These are phyloP conservation scores for Formica aserva DNA, from an alignment of 2,888 invertebrate genomes.

Conservation along the genomic window DNA sequence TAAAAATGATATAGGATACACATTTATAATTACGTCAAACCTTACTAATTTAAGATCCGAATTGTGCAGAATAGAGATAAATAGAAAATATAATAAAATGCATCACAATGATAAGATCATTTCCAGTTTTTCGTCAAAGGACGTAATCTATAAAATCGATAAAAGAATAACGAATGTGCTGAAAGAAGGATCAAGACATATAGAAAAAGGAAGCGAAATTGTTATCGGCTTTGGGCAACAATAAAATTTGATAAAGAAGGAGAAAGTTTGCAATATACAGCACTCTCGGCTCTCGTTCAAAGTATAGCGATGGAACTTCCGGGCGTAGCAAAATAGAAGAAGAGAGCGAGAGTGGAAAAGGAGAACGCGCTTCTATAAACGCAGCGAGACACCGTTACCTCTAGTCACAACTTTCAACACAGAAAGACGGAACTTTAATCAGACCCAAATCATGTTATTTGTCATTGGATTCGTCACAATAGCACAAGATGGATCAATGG, in stretches of 20 bases:
- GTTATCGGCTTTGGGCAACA: conserved; percentile 73
- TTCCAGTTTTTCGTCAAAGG: not conserved
- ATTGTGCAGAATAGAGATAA: not conserved
- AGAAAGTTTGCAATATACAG: conserved; percentile 73
- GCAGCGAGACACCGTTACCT: conserved; percentile 64
- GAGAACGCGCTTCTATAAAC: conserved; percentile 67
- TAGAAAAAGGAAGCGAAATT: conserved; percentile 64
- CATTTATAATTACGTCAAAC: not conserved
- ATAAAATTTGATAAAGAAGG: conserved; percentile 75
- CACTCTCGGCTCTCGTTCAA: conserved; percentile 65
- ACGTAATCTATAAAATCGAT: not conserved
- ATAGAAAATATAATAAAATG: not conserved
- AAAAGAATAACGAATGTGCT: not conserved
- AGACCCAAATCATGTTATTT: conserved; percentile 41
- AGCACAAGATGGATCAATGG: conserved; percentile 1
- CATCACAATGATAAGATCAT: not conserved
- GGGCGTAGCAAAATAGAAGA: conserved; percentile 66
- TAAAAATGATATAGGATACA: not conserved
- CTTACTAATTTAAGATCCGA: not conserved
- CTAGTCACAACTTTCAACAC: conserved; percentile 52
- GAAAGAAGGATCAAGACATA: conserved; percentile 2
- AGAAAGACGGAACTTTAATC: conserved; percentile 34
- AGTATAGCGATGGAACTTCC: conserved; percentile 61
- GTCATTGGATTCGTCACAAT: conserved; percentile 20
- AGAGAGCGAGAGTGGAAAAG: conserved; percentile 63